phyloP scores from a whole-genome alignment of 2,797 vertebrate genomes.

The Amphiprion clarkii region DNA sequence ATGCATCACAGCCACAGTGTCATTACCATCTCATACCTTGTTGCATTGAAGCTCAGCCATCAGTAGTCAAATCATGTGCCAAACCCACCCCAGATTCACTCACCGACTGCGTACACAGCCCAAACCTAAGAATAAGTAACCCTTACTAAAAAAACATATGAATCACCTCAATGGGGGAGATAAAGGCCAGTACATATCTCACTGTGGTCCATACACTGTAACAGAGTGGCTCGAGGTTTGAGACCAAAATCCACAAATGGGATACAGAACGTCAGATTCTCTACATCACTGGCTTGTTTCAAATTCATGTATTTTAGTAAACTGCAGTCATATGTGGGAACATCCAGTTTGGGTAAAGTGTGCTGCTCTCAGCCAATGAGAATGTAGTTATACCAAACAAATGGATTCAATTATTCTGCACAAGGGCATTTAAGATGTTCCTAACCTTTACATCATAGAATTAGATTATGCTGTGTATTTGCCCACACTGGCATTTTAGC shows the following conservation, averaged over 20 bases:
- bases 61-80: constrained; percentile 42
- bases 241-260: constrained; percentile 43
- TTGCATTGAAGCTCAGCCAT: constrained; percentile 45
- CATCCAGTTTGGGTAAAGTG: background rate
- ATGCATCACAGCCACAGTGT: constrained; percentile 25
- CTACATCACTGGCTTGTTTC: background rate
- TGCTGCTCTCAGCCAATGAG: background rate
- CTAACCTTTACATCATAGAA: constrained; percentile 4
- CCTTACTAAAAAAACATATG: constrained; percentile 51
- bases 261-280: constrained; percentile 39
- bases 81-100: constrained; percentile 52
- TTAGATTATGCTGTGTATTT: constrained; percentile 7
- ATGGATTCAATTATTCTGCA: background rate
- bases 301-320: background rate
- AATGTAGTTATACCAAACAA: background rate
- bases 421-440: background rate
- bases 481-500: constrained; percentile 12
- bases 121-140: constrained; percentile 61
- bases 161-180: constrained; percentile 52
- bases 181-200: constrained; percentile 29
- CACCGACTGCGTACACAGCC: constrained; percentile 35
- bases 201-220: constrained; percentile 38
- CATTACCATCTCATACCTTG: constrained; percentile 47
- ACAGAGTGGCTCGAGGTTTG: constrained; percentile 38
- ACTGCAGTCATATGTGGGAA: background rate